Evolutionary conservation across 1,140 invertebrate genomes (phyloP).

Genomic region (Heliconius nattereri): DNA sequence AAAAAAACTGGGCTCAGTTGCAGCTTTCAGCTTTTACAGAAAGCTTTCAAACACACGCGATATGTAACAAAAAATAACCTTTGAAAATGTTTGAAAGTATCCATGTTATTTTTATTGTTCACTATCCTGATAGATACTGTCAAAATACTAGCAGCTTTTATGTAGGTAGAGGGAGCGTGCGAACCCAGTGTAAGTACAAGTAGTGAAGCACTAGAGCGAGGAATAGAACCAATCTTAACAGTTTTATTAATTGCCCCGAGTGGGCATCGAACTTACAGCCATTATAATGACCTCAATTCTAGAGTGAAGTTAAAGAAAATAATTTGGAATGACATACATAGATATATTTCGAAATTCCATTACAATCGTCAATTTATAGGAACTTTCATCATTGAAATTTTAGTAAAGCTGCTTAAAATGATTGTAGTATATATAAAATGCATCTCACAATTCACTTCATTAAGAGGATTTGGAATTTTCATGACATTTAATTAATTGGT

Average conservation of each 20-base stretch:
- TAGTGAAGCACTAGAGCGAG: too few relatives aligned
- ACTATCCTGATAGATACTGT: not conserved
- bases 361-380: not conserved
- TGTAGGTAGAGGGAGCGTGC: too few relatives aligned
- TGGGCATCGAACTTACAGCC: too few relatives aligned
- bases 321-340: too few relatives aligned
- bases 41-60: not conserved
- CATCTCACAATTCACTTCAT: not conserved
- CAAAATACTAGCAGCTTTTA: not conserved
- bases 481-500: not conserved
- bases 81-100: not conserved
- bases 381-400: too few relatives aligned
- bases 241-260: too few relatives aligned
- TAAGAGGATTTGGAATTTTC: not conserved
- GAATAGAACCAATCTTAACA: too few relatives aligned
- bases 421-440: not conserved
- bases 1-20: not conserved
- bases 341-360: not conserved
- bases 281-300: too few relatives aligned
- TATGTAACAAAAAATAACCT: not conserved
- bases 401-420: too few relatives aligned
- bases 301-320: too few relatives aligned
- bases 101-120: not conserved
- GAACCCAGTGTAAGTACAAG: too few relatives aligned
- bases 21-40: not conserved